A percentile compares a stretch with the other conserved stretches of the same genome.
Evolutionary conservation across 1,140 invertebrate genomes (phyloP).

Genomic region (Lordiphosa collinella): DNA sequence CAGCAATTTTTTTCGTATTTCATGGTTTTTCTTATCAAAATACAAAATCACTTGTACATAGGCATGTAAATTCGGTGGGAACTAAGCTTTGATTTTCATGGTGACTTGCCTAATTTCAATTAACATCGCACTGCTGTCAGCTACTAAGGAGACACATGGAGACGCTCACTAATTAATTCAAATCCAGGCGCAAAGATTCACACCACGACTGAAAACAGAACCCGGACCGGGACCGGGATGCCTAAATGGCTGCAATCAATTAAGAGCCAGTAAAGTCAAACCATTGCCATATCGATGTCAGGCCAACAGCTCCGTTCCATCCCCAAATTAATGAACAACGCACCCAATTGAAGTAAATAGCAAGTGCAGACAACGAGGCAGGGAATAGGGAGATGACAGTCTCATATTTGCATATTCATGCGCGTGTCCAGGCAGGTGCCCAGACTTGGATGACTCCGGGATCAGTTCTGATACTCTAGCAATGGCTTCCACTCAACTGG

Average conservation of each 20-base stretch:
- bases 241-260: slow-evolving; percentile 72
- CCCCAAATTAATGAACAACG: slow-evolving; percentile 68
- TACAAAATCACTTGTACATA: too few species aligned
- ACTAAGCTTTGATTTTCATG: not conserved
- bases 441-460: not conserved
- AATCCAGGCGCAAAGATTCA: slow-evolving; percentile 64
- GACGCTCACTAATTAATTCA: slow-evolving; percentile 60
- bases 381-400: slow-evolving; percentile 32
- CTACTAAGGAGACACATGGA: not conserved
- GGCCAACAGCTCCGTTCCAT: slow-evolving; percentile 28
- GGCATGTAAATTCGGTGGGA: not conserved
- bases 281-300: slow-evolving; percentile 53
- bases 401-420: slow-evolving; percentile 76
- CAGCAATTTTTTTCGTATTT: too few species aligned
- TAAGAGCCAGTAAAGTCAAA: slow-evolving; percentile 62
- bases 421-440: not conserved
- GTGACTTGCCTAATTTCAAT: slow-evolving; percentile 23
- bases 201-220: slow-evolving; percentile 26
- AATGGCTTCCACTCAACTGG: slow-evolving; percentile 64
- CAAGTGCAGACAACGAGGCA: slow-evolving; percentile 10
- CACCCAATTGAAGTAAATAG: slow-evolving; percentile 53
- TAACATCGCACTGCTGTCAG: slow-evolving; percentile 12
- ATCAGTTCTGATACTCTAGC: slow-evolving; percentile 13
- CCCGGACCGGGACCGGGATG: slow-evolving; percentile 10
- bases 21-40: too few species aligned